Percentiles rank a stretch among this genome's conserved stretches.
Evolutionary conservation across 2,797 vertebrate genomes (phyloP).

Genomic region (Rhincodon typus): DNA sequence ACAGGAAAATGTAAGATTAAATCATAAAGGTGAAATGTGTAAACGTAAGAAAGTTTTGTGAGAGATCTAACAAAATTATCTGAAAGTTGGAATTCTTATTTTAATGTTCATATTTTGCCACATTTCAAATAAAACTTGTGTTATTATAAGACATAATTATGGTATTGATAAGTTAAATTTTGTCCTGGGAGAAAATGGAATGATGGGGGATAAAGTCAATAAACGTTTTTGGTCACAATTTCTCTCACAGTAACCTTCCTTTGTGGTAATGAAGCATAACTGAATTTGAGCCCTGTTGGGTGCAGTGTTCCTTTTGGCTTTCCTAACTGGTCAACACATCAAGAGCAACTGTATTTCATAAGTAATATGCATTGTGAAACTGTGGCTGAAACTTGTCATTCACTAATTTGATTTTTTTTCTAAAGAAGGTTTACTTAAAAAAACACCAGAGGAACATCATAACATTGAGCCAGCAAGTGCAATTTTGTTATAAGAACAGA

Average conservation of each 20-base stretch:
- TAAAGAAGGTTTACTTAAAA: neutral
- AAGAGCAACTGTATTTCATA: neutral
- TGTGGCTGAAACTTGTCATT: neutral
- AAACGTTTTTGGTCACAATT: neutral
- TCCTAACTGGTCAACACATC: neutral
- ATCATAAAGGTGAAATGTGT: neutral
- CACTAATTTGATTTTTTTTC: neutral
- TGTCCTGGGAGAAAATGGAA: neutral
- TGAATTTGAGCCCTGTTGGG: neutral
- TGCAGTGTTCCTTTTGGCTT: neutral
- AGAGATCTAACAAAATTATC: neutral
- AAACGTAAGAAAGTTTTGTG: neutral
- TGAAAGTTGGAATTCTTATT: neutral
- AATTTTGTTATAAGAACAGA: neutral
- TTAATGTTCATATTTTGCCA: neutral
- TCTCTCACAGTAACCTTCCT: neutral
- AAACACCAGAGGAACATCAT: neutral
- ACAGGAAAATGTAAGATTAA: neutral
- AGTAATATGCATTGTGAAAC: neutral
- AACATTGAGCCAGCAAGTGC: neutral
- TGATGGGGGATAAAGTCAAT: neutral
- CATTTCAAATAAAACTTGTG: neutral
- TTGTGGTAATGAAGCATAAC: neutral
- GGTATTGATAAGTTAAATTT: constrained; percentile 8
- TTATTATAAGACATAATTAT: neutral